phyloP scores from a whole-genome alignment of 2,888 invertebrate genomes.

The Harmothoe impar region DNA sequence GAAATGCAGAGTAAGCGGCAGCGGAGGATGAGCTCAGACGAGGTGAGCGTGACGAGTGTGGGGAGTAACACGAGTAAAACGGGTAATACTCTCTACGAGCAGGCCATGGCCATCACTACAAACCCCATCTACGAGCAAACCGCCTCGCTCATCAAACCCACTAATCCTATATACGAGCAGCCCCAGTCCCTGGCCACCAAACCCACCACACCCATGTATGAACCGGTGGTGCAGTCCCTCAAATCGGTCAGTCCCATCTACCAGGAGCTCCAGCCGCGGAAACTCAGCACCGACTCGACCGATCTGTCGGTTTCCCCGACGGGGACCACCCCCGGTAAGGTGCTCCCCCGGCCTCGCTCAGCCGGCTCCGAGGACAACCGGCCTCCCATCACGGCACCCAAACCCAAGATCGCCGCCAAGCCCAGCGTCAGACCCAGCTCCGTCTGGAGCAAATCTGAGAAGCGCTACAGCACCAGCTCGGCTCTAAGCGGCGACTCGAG shows the following conservation, averaged over 20 bases:
- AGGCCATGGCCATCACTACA: not conserved
- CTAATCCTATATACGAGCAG: constrained; percentile 41
- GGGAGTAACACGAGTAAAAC: not conserved
- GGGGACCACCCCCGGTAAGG: not conserved
- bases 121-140: constrained; percentile 52
- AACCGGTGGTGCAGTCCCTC: not conserved
- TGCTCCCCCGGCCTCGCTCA: constrained; percentile 7
- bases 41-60: constrained; percentile 44
- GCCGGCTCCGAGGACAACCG: constrained; percentile 52
- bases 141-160: not conserved
- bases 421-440: constrained; percentile 16
- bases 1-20: constrained; percentile 57
- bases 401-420: constrained; percentile 54
- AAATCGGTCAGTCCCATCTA: constrained; percentile 40
- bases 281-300: constrained; percentile 23
- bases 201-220: not conserved
- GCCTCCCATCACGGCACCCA: constrained; percentile 59
- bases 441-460: constrained; percentile 45
- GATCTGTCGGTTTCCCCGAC: constrained; percentile 16
- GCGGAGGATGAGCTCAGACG: constrained; percentile 54
- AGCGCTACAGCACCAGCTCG: constrained; percentile 55
- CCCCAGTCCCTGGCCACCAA: not conserved
- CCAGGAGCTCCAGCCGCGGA: constrained; percentile 24
- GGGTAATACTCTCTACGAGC: constrained; percentile 23
- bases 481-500: constrained; percentile 30